Conservation (phyloP, 2,888 invertebrate species). For the Lithophane leautieri region DNA sequence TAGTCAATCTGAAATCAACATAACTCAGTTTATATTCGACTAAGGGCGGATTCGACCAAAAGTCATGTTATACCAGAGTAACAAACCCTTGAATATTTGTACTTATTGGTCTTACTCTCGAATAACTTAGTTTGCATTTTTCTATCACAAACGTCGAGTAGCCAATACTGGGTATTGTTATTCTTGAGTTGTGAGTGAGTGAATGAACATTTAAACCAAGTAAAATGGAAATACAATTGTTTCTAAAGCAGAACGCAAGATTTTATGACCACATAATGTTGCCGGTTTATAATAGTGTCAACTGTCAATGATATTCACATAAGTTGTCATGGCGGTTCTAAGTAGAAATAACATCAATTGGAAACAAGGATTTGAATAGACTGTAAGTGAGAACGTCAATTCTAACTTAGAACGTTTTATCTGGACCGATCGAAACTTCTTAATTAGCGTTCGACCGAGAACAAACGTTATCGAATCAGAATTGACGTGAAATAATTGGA, state of each 20-base stretch:
- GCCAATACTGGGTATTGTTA: neutral
- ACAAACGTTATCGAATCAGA: constrained; percentile 67
- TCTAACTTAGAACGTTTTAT: constrained; percentile 71
- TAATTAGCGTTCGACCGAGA: constrained; percentile 68
- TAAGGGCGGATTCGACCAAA: neutral
- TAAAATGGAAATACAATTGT: too few species aligned
- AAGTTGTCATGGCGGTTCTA: too few species aligned
- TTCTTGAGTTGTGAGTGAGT: neutral
- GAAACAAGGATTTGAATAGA: constrained; percentile 22
- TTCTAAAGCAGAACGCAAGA: neutral
- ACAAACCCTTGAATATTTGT: neutral
- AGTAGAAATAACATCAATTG: neutral
- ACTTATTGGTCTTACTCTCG: neutral
- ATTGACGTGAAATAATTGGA: constrained; percentile 70
- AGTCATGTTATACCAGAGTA: neutral
- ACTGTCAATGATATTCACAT: too few species aligned
- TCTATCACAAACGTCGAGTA: neutral
- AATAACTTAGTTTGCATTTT: neutral
- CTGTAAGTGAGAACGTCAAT: constrained; percentile 69
- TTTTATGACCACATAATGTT: neutral
- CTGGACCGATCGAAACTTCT: constrained; percentile 71
- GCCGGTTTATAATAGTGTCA: too few species aligned
- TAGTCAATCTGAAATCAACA: neutral
- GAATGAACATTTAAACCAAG: neutral
- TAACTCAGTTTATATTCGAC: neutral